Conservation (phyloP, 1,140 invertebrate genomes). For the Mizuhopecten yessoensis region DNA sequence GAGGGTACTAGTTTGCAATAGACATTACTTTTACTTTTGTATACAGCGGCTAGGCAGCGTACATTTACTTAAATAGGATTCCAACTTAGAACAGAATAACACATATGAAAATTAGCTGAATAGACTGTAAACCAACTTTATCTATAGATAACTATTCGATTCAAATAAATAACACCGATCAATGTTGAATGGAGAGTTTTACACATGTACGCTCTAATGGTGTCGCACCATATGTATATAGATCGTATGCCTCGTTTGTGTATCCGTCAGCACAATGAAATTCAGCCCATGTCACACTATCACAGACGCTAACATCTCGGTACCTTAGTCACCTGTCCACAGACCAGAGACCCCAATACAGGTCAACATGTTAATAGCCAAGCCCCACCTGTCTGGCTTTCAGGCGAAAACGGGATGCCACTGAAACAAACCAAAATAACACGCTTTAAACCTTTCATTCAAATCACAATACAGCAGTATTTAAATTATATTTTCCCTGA, state of each 20-base stretch:
- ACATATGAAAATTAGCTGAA: no score
- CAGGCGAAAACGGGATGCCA: slow-evolving; percentile 67
- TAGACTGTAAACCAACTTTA: no score
- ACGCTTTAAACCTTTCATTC: not conserved
- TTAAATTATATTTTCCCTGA: no score
- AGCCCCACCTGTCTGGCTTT: slow-evolving; percentile 52
- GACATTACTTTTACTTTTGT: no score
- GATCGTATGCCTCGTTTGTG: slow-evolving; percentile 4
- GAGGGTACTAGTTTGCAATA: no score
- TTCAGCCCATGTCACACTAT: not conserved
- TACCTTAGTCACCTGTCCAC: not conserved
- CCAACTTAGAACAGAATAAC: no score
- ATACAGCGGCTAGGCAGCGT: no score
- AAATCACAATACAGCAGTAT: no score
- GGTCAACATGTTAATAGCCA: slow-evolving; percentile 24
- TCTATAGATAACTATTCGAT: no score
- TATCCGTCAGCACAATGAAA: not conserved
- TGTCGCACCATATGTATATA: no score
- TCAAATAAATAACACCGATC: no score
- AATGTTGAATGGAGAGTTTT: not conserved
- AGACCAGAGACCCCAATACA: not conserved
- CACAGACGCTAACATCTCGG: slow-evolving; percentile 6
- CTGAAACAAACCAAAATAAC: slow-evolving; percentile 59
- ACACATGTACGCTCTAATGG: not conserved
- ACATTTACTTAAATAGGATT: no score